Evolutionary conservation across 1,140 invertebrate species (phyloP), one percentile per base, ranked within the genome.

Genomic region (Harpegnathos saltator): DNA sequence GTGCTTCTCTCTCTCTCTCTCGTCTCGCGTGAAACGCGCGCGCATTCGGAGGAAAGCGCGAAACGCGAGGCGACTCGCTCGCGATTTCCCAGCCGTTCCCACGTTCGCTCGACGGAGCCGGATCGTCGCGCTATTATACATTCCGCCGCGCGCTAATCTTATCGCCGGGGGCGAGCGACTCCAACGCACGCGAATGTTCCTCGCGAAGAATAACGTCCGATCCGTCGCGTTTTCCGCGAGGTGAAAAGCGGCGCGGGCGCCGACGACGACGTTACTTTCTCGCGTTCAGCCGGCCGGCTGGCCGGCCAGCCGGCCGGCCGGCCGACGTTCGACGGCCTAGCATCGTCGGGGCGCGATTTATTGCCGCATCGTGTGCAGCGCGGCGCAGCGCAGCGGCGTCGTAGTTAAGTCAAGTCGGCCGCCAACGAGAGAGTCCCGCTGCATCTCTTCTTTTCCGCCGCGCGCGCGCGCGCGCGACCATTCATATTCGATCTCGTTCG

Each of bases 261-360:
- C 3, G 22, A 56, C 17, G 17, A 5, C 3, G 22, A 56, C 54
- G 52, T 77, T 29, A 63, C 73, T 77, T 77, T 52, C 73, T 52
- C 59, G 58, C 22, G n/a, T n/a, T n/a, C n/a, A n/a, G n/a, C n/a
- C n/a, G 33, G 73, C 61, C 3, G 38, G 38, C 4, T 0, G 38
- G 24, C n/a, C n/a, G 12, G 54, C 52, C 12, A n/a, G n/a, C n/a
- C n/a, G n/a, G n/a, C n/a, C n/a, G n/a, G n/a, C n/a, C 48, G 58
- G n/a, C 50, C 50, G 50, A 33, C 33, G 52, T 50, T 58, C 38
- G 33, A 78, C 66, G 62, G 58, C 7, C n/a, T 58, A 56, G 52
- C 17, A 71, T 84, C 48, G 22, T 63, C n/a, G 24, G n/a, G n/a
- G 24, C 38, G 66, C 22, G 58, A 80, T 84, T 84, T 84, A 80